A percentile compares a stretch with the other conserved stretches of the same genome.
Conservation (phyloP, 2,797 vertebrate genomes). For the Poeciliopsis gracilis region DNA sequence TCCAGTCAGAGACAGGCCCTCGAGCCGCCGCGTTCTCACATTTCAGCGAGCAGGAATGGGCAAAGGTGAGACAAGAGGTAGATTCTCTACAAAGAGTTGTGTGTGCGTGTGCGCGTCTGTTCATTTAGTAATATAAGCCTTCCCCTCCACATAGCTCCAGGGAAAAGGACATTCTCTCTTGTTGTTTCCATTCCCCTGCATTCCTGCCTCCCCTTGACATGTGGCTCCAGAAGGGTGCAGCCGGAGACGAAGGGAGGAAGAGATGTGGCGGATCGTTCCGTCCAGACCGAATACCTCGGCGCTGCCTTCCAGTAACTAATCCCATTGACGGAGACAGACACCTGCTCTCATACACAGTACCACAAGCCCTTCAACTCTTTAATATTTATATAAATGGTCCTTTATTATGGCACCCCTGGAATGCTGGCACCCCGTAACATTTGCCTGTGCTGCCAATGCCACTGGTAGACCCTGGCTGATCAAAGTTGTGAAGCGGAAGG, state of each 20-base stretch:
- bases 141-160: constrained; percentile 69
- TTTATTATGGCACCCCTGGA: too few relatives aligned
- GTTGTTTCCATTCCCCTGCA: constrained; percentile 70
- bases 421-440: too few relatives aligned
- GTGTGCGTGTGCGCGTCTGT: constrained; percentile 50
- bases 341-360: neutral
- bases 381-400: neutral
- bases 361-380: neutral
- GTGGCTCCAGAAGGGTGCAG: constrained; percentile 63
- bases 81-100: constrained; percentile 60
- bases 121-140: constrained; percentile 67
- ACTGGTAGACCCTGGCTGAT: too few relatives aligned
- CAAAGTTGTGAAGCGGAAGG: neutral
- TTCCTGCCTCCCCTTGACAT: constrained; percentile 72
- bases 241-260: constrained; percentile 28
- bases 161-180: constrained; percentile 73
- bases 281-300: constrained; percentile 60
- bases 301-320: constrained; percentile 53
- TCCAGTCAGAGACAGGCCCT: constrained; percentile 55
- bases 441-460: too few relatives aligned
- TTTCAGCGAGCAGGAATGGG: constrained; percentile 68
- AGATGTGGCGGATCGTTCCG: constrained; percentile 62
- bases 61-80: constrained; percentile 72
- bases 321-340: constrained; percentile 59
- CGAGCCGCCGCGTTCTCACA: constrained; percentile 55